A percentile compares a stretch with the other conserved stretches of the same genome.
Evolutionary conservation across 2,888 invertebrate genomes (phyloP).

Genomic region (Prosopocoilus inquinatus): DNA sequence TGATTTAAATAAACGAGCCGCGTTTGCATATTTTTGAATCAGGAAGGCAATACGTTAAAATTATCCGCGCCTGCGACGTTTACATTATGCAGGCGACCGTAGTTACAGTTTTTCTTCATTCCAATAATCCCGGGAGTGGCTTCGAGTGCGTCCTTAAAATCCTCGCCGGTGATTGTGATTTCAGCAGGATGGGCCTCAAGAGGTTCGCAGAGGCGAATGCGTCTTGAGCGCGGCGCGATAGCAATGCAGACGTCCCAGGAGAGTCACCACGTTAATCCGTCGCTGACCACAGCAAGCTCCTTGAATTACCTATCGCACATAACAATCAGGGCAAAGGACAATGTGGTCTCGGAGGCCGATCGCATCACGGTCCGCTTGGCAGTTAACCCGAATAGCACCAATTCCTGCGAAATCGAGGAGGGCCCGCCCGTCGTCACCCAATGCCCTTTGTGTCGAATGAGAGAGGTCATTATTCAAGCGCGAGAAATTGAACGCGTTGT

Average conservation of each 20-base stretch:
- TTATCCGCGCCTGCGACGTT: too few relatives aligned
- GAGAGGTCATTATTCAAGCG: neutral
- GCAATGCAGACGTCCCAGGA: neutral
- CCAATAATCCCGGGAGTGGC: conserved; percentile 20
- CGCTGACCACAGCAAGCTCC: neutral
- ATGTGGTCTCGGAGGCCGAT: neutral
- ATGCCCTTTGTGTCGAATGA: neutral
- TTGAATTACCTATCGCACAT: neutral
- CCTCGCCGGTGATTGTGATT: conserved; percentile 37
- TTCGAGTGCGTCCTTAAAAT: conserved; percentile 34
- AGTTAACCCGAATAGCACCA: neutral
- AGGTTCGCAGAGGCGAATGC: conserved; percentile 6
- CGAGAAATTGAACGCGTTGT: neutral
- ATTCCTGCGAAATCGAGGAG: neutral
- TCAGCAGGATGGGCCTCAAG: conserved; percentile 34
- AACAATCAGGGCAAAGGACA: neutral
- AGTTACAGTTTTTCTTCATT: conserved; percentile 30
- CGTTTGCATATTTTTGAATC: too few relatives aligned
- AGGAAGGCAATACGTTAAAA: too few relatives aligned
- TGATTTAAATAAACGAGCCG: too few relatives aligned
- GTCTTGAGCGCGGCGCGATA: neutral
- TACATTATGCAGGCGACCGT: neutral
- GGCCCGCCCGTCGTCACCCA: neutral
- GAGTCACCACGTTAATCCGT: neutral
- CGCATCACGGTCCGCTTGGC: neutral